phyloP scores from a whole-genome alignment of 2,797 vertebrate species.

The Crotalus adamanteus region DNA sequence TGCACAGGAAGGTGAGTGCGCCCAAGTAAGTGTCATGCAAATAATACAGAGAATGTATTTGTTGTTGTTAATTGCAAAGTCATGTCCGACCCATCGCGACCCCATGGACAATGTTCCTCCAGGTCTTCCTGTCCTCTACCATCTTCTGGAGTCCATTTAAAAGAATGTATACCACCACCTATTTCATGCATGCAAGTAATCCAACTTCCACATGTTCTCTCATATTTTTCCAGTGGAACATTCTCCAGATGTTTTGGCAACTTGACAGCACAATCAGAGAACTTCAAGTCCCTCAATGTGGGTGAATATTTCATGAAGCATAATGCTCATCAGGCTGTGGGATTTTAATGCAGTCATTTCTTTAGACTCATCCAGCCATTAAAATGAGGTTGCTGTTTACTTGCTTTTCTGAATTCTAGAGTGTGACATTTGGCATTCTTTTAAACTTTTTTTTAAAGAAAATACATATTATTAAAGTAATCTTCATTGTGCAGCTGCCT shows the following conservation, averaged over 20 bases:
- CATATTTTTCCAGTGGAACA: neutral
- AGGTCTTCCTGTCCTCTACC: no score
- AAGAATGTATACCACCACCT: neutral
- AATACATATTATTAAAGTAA: neutral
- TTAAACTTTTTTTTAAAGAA: neutral
- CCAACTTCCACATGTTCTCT: neutral
- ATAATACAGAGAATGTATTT: neutral
- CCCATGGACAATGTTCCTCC: no score
- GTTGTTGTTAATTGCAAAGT: no score
- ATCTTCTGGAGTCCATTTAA: no score
- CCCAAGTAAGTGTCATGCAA: neutral
- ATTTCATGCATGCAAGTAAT: neutral
- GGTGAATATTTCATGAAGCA: neutral
- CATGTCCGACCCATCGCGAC: no score
- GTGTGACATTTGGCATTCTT: neutral
- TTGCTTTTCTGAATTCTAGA: neutral
- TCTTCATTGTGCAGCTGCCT: neutral
- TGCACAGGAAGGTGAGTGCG: neutral
- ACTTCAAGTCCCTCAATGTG: neutral
- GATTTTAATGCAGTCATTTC: neutral
- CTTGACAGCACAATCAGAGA: neutral
- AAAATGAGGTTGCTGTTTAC: neutral
- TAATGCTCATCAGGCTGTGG: neutral
- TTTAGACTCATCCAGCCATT: neutral
- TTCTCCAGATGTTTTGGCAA: neutral